phyloP scores from a whole-genome alignment of 2,888 invertebrate species.

The Seira musarum region DNA sequence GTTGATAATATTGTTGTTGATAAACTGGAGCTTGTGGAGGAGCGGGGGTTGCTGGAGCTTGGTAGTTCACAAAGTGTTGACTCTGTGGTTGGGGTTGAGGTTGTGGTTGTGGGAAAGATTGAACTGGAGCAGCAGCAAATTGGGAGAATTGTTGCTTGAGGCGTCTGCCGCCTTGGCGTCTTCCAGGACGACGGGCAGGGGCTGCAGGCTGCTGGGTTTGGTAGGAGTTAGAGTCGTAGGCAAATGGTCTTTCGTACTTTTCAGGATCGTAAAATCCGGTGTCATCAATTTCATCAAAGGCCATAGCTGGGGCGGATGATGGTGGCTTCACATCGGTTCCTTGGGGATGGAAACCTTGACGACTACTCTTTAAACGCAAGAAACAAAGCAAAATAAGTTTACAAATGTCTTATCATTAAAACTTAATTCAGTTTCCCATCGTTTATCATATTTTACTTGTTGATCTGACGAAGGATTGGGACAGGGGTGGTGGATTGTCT shows the following conservation, averaged over 20 bases:
- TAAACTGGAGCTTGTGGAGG: constrained; percentile 68
- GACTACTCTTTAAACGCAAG: too few relatives aligned
- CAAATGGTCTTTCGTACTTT: constrained; percentile 49
- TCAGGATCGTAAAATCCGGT: constrained; percentile 58
- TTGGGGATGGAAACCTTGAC: constrained; percentile 87
- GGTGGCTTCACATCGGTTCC: constrained; percentile 84
- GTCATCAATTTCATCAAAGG: constrained; percentile 41
- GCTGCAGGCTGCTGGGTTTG: constrained; percentile 15
- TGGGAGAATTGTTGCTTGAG: constrained; percentile 46
- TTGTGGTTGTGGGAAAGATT: constrained; percentile 71
- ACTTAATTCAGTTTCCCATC: too few relatives aligned
- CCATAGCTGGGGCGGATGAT: constrained; percentile 33
- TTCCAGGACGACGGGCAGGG: constrained; percentile 45
- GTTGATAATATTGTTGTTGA: constrained; percentile 65
- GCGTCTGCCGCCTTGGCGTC: constrained; percentile 46
- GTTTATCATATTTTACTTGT: constrained; percentile 71
- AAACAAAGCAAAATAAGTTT: background rate
- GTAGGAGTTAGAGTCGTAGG: constrained; percentile 35
- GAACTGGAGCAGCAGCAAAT: constrained; percentile 71
- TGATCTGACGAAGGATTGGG: constrained; percentile 87
- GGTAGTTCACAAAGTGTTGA: too few relatives aligned
- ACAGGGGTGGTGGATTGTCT: constrained; percentile 78
- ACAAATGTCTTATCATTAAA: too few relatives aligned
- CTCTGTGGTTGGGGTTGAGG: constrained; percentile 69
- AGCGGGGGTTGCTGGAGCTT: constrained; percentile 37